Evolutionary conservation across 2,888 invertebrate species (phyloP).

Genomic region (Folsomia manolachei): DNA sequence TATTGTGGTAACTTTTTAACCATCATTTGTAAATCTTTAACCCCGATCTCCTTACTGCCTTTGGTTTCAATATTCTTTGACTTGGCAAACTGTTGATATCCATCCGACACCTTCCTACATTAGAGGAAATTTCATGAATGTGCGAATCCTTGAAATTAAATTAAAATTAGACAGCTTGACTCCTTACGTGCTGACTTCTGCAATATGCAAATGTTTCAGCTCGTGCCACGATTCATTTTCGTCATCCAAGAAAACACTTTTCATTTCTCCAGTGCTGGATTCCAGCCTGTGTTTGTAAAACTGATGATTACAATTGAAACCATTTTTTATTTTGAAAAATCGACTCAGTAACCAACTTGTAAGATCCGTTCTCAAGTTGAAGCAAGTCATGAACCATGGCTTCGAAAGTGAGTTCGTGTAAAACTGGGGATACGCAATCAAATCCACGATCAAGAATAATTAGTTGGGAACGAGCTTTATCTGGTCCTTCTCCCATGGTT

Average conservation of each 20-base stretch:
- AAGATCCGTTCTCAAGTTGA: conserved; percentile 23
- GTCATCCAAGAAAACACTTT: conserved; percentile 41
- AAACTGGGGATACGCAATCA: conserved; percentile 29
- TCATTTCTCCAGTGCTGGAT: conserved; percentile 18
- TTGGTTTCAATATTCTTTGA: conserved; percentile 32
- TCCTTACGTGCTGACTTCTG: conserved; percentile 38
- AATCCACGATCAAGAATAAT: conserved; percentile 43
- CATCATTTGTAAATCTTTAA: conserved; percentile 34
- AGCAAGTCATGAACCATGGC: conserved; percentile 35
- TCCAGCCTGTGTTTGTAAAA: conserved; percentile 9
- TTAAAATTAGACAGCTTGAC: conserved; percentile 59
- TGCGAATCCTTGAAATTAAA: not conserved
- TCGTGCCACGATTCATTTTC: conserved; percentile 41
- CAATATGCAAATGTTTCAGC: conserved; percentile 43
- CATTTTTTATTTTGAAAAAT: no score
- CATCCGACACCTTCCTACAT: conserved; percentile 38
- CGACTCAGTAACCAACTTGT: no score
- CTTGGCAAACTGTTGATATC: conserved; percentile 34
- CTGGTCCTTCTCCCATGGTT: conserved; percentile 38
- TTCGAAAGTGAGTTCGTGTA: conserved; percentile 38
- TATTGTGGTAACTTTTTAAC: conserved; percentile 41
- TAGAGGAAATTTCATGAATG: not conserved
- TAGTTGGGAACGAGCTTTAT: conserved; percentile 39
- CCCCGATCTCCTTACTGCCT: conserved; percentile 18
- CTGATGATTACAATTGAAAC: no score